A percentile compares a stretch with the other conserved stretches of the same genome.
These are phyloP conservation scores for Formica selysi DNA, from an alignment of 1,140 invertebrate genomes.

Conservation along the genomic window DNA sequence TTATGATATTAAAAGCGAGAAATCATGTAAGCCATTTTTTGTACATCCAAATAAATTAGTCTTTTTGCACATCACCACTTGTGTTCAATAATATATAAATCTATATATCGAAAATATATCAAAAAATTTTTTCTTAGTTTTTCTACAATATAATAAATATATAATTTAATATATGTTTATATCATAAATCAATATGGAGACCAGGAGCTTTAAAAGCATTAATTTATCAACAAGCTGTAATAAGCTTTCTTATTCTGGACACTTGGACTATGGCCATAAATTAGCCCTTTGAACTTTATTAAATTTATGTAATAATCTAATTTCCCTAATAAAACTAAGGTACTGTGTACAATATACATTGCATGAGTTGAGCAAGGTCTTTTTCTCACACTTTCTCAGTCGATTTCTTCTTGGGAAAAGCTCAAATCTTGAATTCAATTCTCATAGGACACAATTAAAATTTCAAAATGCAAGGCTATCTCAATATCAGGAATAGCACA, in stretches of 20 bases:
- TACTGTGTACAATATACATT: constrained; percentile 40
- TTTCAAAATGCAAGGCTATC: constrained; percentile 46
- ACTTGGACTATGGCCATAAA: constrained; percentile 18
- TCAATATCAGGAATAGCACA: constrained; percentile 42
- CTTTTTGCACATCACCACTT: too few relatives aligned
- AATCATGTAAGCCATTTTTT: too few relatives aligned
- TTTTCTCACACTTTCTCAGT: constrained; percentile 43
- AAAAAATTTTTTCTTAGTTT: too few relatives aligned
- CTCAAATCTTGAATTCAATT: constrained; percentile 50
- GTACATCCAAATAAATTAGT: too few relatives aligned
- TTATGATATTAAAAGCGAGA: too few relatives aligned
- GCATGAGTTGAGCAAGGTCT: constrained; percentile 60
- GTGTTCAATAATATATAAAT: too few relatives aligned
- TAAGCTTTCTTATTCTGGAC: constrained; percentile 24
- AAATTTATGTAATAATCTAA: constrained; percentile 42
- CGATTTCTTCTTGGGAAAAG: constrained; percentile 58
- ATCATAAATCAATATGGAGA: background rate
- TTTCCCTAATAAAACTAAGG: constrained; percentile 35
- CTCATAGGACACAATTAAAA: constrained; percentile 32
- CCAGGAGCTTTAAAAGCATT: constrained; percentile 24
- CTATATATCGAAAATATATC: too few relatives aligned
- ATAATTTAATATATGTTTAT: background rate
- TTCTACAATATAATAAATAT: too few relatives aligned
- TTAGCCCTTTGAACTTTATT: constrained; percentile 32
- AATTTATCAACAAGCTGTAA: constrained; percentile 1